phyloP scores from a whole-genome alignment of 2,797 vertebrate species.

The Selene dorsalis region DNA sequence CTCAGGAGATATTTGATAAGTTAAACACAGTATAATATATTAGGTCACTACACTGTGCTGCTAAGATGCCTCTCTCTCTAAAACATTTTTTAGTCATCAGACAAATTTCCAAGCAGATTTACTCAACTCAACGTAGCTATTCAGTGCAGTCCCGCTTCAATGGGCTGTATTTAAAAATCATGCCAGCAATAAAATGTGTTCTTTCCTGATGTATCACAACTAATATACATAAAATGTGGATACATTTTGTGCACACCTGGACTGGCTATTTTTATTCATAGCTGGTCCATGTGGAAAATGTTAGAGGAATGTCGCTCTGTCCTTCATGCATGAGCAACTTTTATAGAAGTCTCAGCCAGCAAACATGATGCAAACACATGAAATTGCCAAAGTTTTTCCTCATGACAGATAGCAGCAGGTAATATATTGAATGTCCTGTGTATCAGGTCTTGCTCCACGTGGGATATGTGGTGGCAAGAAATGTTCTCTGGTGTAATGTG shows the following conservation, averaged over 20 bases:
- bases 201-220: not conserved
- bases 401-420: no score
- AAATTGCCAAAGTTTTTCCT: not conserved
- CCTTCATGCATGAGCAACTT: not conserved
- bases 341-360: not conserved
- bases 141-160: not conserved
- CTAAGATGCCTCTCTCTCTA: constrained; percentile 1
- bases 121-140: not conserved
- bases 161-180: constrained; percentile 11
- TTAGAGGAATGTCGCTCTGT: not conserved
- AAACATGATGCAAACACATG: not conserved
- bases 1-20: not conserved
- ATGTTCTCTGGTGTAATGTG: no score
- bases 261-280: constrained; percentile 21
- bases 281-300: no score
- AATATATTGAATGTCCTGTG: no score
- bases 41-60: not conserved
- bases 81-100: constrained; percentile 6
- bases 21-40: not conserved
- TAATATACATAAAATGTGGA: not conserved
- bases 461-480: no score
- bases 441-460: no score
- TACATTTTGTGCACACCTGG: not conserved
- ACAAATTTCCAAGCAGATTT: no score
- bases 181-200: constrained; percentile 10